phyloP scores from a whole-genome alignment of 2,113 vertebrate species.

The Trogon surrucura region DNA sequence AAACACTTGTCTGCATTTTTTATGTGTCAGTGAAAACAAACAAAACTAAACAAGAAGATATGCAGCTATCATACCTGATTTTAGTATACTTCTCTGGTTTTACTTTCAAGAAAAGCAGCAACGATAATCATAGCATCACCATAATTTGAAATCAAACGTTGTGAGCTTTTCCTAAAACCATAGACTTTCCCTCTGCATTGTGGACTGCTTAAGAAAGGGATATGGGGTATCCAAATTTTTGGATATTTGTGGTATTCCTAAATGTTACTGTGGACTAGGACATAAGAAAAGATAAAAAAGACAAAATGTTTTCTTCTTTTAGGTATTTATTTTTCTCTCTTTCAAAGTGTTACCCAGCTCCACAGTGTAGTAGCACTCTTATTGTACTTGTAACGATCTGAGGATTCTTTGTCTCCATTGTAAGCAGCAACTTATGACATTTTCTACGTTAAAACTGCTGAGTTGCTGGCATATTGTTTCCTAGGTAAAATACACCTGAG shows the following conservation, averaged over 20 bases:
- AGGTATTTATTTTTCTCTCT: background rate
- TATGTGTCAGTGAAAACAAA: background rate
- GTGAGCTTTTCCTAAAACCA: background rate
- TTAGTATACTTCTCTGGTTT: background rate
- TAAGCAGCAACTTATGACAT: conserved; percentile 19
- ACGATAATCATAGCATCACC: background rate
- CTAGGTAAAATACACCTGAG: conserved; percentile 19
- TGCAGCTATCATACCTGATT: background rate
- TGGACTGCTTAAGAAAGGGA: background rate
- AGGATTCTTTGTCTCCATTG: conserved; percentile 47
- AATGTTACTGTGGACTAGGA: background rate
- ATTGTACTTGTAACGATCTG: background rate
- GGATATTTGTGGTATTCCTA: background rate
- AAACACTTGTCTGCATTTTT: background rate
- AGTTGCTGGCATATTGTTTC: conserved; percentile 36
- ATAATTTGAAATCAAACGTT: background rate
- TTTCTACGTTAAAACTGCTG: background rate
- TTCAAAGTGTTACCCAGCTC: background rate
- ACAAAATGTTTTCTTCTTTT: background rate
- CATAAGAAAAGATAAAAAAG: background rate
- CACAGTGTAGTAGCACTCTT: background rate
- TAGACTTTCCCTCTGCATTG: background rate
- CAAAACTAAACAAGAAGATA: background rate
- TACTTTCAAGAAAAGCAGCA: background rate
- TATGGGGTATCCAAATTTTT: background rate